phyloP scores from a whole-genome alignment of 30 jellyfish, hydroid and myxozoan genomes.

The Turritopsis rubra region DNA sequence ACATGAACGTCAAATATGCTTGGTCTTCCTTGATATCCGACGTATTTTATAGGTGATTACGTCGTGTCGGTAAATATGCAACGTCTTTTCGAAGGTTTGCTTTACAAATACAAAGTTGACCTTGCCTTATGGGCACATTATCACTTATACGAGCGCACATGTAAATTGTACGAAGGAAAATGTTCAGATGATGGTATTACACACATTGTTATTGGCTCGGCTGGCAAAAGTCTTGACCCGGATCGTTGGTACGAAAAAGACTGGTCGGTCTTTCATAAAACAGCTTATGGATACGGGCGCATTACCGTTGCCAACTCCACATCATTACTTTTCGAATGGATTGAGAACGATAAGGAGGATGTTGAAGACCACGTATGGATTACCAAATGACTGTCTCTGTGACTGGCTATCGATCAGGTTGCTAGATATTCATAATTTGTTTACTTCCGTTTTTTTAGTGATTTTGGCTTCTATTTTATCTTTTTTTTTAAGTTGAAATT shows the following conservation, averaged over 20 bases:
- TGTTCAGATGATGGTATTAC: constrained; percentile 62
- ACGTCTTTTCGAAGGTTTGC: constrained; percentile 61
- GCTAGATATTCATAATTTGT: no score
- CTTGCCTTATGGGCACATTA: constrained; percentile 95
- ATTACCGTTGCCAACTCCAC: constrained; percentile 69
- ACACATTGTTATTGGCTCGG: constrained; percentile 80
- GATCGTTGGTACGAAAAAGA: constrained; percentile 41
- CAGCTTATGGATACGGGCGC: constrained; percentile 80
- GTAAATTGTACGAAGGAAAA: constrained; percentile 56
- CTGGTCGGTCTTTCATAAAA: constrained; percentile 67
- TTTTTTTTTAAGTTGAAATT: no score
- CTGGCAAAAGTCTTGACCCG: constrained; percentile 59
- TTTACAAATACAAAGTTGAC: constrained; percentile 72
- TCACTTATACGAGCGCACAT: constrained; percentile 89
- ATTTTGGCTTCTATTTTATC: no score
- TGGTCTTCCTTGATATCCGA: neutral
- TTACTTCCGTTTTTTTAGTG: no score
- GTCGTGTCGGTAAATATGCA: constrained; percentile 66
- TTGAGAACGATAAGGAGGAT: constrained; percentile 44
- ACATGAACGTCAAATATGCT: no score
- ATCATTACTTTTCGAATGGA: constrained; percentile 58
- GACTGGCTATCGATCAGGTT: neutral
- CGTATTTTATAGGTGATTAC: constrained; percentile 49
- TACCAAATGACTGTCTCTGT: constrained; percentile 9
- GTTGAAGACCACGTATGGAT: constrained; percentile 72